Conservation (phyloP, 2,888 invertebrate genomes). For the Dyspetes luteomarginatus region DNA sequence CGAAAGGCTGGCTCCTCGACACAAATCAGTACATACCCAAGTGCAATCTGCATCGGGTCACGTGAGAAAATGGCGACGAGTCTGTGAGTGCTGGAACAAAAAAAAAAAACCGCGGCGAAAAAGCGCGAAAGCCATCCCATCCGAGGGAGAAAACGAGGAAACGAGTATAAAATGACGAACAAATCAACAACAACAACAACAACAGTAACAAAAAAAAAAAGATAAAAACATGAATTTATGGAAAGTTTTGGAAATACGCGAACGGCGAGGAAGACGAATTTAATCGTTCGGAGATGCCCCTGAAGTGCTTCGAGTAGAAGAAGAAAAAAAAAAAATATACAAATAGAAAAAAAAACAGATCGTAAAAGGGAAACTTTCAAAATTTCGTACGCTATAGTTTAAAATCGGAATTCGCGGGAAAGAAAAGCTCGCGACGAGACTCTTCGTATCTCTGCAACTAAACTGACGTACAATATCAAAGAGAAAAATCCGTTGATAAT, state of each 20-base stretch:
- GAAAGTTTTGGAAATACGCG: not conserved
- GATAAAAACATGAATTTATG: too few relatives aligned
- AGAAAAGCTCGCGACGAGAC: not conserved
- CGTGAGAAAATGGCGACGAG: slow-evolving; percentile 77
- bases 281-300: not conserved
- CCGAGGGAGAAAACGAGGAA: slow-evolving; percentile 1
- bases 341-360: not conserved
- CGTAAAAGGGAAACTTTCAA: not conserved
- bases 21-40: slow-evolving; percentile 81
- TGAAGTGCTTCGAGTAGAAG: not conserved
- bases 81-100: slow-evolving; percentile 58
- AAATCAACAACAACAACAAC: not conserved
- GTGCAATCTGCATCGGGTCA: slow-evolving; percentile 81
- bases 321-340: not conserved
- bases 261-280: not conserved
- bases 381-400: slow-evolving; percentile 8
- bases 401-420: slow-evolving; percentile 1
- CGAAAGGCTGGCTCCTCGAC: slow-evolving; percentile 82
- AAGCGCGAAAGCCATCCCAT: slow-evolving; percentile 33
- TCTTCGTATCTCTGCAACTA: not conserved
- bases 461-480: slow-evolving; percentile 28
- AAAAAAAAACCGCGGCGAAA: slow-evolving; percentile 48
- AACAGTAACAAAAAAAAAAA: not conserved
- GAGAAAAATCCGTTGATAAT: not conserved
- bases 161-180: slow-evolving; percentile 23